phyloP scores from a whole-genome alignment of 2,797 vertebrate species.

The Centroberyx gerrardi region DNA sequence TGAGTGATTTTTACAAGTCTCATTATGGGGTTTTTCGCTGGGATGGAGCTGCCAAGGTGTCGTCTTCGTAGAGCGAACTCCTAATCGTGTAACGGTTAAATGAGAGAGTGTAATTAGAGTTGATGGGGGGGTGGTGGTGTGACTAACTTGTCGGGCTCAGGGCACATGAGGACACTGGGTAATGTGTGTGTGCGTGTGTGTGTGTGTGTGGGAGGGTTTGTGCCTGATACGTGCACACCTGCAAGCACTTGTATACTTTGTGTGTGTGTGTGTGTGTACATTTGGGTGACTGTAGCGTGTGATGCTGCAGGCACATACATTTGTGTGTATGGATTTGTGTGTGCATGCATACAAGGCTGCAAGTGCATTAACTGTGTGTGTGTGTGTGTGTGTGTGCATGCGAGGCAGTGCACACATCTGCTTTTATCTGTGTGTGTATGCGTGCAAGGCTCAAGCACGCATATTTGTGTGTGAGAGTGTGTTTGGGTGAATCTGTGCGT shows the following conservation, averaged over 20 bases:
- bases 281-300: no score
- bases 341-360: not conserved
- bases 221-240: not conserved
- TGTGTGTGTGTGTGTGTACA: not conserved
- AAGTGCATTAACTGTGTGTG: no score
- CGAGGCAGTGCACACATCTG: no score
- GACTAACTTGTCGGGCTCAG: not conserved
- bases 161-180: constrained; percentile 15
- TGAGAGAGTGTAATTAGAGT: constrained; percentile 17
- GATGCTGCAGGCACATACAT: no score
- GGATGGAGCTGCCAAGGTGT: constrained; percentile 4
- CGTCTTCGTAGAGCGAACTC: not conserved
- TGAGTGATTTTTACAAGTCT: constrained; percentile 14
- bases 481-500: no score
- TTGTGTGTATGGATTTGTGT: not conserved
- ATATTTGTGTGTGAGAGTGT: no score
- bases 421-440: no score
- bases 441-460: no score
- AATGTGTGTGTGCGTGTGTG: not conserved
- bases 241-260: not conserved
- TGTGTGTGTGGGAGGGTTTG: not conserved
- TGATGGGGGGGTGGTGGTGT: constrained; percentile 8
- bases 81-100: constrained; percentile 13
- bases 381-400: not conserved
- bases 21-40: constrained; percentile 6